Evolutionary conservation across 2,888 invertebrate genomes (phyloP), one percentile per base, ranked within the genome.

Genomic region (Athetis lepigone): DNA sequence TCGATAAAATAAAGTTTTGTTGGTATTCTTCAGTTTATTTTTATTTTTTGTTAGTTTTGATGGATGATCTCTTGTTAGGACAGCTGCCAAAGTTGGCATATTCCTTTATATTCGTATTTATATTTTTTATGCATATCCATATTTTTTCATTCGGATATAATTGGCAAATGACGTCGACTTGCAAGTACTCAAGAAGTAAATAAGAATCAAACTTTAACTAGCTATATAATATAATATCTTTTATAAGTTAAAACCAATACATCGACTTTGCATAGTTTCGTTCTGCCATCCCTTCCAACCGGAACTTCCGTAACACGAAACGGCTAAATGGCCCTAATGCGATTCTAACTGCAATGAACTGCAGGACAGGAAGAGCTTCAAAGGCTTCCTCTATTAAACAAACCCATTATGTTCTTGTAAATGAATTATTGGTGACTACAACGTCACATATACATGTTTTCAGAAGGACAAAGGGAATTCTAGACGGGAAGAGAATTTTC

Each of bases 1-100:
- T 70, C 39, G 39, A 54, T 75, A 33, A 27, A 52, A 40, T 49
- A 37, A 61, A 54, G 13, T 33, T 62, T 54, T 61, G 47, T 54
- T 49, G 21, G 18, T 50, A 23, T n/a, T 45, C 3, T 33, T 29
- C 23, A 13, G 1, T 45, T 59, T 68, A 61, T 74, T 50, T 25
- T 19, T 27, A 6, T 13, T 7, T 52, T 47, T 19, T 1, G 23
- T 57, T 4, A 50, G 23, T 29, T 54, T 50, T 60, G 36, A 70
- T 74, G 6, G 25, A 70, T 54, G 45, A 50, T 37, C 49, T 60
- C 33, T 45, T 27, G 21, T 33, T 45, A 51, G 68, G 50, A 50
- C 16, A 16, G 21, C 27, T 72, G 67, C 59, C 74, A 59, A 59
- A 33, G 1, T 36, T 23, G 4, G 16, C 25, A 36, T 57, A 39